Base-by-base conservation (phyloP, 2,113 vertebrate genomes). In the Malurus elegans region DNA sequence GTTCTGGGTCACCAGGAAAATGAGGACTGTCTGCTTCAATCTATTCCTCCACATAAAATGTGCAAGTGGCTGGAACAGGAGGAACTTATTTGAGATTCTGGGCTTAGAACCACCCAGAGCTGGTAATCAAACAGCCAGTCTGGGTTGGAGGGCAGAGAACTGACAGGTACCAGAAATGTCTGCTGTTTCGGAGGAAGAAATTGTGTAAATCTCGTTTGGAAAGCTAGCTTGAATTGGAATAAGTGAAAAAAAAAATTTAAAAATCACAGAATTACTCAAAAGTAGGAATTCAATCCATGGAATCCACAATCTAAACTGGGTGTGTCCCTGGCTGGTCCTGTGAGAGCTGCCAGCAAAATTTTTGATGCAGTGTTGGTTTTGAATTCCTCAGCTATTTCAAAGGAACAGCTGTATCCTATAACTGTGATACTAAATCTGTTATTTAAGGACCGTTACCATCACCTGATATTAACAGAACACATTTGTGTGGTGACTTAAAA, bases 1-100 rank as follows among this genome's bases (percentile, higher is more conserved):
- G 85, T 91, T 86, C 80, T 96, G 94, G 96, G 87, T 94, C 89
- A 92, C 79, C 81, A 90, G 85, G 69, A 96, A 94, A 96, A 93
- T 10, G 36, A 95, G 84, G 42, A 26, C 78, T 93, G 94, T 90
- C 97, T 95, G 86, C 92, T 94, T 89, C 93, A 79, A 90, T 95
- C 88, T 88, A 6, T 84, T 91, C 58, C 71, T 91, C 56, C 42
- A 32, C 25, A 45, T 18, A 57, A 95, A 92, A 84, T 38, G 71
- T 1, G 3, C 79, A 73, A 86, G 75, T 69, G 90, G 76, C 83
- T 91, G 83, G 64, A 94, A 93, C 44, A 16, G 2, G 53, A 48
- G 82, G 83, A 93, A 66, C 44, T 65, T 75, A n/a, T 26, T 96
- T 34, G 66, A 62, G 83, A 88, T 84, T 91, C 60, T 75, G 90